Evolutionary conservation across 1,140 invertebrate species (phyloP).

Genomic region (Choristoneura fumiferana): DNA sequence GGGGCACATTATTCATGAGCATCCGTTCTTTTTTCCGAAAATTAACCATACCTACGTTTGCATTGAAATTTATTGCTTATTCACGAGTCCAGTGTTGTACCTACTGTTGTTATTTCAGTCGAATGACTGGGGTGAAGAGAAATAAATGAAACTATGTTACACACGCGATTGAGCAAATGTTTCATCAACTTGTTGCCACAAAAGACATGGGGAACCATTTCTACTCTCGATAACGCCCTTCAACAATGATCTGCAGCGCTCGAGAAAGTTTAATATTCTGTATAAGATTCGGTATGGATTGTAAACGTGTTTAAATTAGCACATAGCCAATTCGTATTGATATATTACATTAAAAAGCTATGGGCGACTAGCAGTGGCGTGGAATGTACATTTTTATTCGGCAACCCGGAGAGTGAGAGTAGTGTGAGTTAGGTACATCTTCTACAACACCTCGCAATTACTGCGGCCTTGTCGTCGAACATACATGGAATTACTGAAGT

Average conservation of each 20-base stretch:
- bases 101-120: conserved; percentile 66
- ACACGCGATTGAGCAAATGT: conserved; percentile 73
- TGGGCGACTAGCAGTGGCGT: no score
- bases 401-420: no score
- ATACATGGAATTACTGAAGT: no score
- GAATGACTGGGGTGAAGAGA: conserved; percentile 68
- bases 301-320: conserved; percentile 24
- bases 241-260: conserved; percentile 19
- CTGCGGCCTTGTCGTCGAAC: no score
- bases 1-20: no score
- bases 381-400: no score
- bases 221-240: conserved; percentile 53
- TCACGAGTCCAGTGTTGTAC: conserved; percentile 38
- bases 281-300: conserved; percentile 42
- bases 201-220: conserved; percentile 56
- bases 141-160: conserved; percentile 75
- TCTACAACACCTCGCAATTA: no score
- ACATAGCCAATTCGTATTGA: no score
- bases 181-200: conserved; percentile 71
- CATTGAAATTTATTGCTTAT: conserved; percentile 63
- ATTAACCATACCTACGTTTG: conserved; percentile 33
- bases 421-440: no score
- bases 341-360: no score
- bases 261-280: conserved; percentile 30
- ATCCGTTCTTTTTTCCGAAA: conserved; percentile 21